Conservation (phyloP, 2,888 invertebrate species). For the Ctenicera cuprea region DNA sequence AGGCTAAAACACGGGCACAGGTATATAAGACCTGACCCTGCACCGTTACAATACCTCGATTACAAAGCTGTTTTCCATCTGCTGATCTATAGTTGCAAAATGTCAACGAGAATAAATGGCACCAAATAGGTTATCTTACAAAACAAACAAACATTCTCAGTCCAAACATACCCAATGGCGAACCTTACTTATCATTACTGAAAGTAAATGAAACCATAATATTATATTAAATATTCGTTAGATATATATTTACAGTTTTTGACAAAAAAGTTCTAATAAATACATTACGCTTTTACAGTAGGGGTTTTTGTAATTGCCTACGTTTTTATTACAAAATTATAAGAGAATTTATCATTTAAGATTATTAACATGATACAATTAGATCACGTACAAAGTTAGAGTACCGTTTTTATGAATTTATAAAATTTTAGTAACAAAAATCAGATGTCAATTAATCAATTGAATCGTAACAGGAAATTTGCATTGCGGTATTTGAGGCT, state of each 20-base stretch:
- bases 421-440: constrained; percentile 5
- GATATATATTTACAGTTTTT: constrained; percentile 46
- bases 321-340: constrained; percentile 38
- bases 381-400: background rate
- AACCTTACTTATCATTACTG: too few species aligned
- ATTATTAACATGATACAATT: constrained; percentile 21
- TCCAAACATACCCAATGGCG: too few species aligned
- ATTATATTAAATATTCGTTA: constrained; percentile 38
- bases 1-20: too few species aligned
- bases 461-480: too few species aligned
- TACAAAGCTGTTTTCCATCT: too few species aligned
- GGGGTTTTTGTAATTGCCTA: constrained; percentile 18
- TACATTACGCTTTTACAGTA: constrained; percentile 42
- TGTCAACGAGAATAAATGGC: too few species aligned
- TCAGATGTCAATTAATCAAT: background rate
- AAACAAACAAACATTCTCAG: too few species aligned
- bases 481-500: too few species aligned
- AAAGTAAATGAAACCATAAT: constrained; percentile 3
- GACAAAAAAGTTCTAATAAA: constrained; percentile 45
- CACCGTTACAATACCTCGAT: too few species aligned
- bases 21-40: too few species aligned
- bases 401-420: constrained; percentile 15
- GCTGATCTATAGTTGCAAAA: too few species aligned
- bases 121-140: too few species aligned
- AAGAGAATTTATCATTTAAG: constrained; percentile 21